Conservation (phyloP, 2,113 vertebrate species). For the Myiagra hebetior region DNA sequence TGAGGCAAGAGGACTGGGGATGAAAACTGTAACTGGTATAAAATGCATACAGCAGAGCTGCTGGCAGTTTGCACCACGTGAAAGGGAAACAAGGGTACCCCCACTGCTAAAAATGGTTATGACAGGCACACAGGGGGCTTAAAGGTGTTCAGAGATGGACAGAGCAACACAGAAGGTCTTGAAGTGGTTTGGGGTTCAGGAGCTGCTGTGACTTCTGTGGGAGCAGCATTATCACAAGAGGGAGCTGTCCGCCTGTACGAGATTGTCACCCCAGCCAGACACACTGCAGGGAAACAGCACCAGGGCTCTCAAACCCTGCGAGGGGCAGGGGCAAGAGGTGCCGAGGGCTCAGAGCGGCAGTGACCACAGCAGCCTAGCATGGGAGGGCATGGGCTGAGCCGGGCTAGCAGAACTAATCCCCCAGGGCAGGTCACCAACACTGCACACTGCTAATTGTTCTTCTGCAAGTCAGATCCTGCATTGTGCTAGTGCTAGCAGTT, state of each 20-base stretch:
- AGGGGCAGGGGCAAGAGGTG: neutral
- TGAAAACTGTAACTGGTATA: neutral
- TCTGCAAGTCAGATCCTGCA: neutral
- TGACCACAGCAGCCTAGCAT: neutral
- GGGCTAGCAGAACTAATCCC: neutral
- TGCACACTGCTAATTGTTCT: neutral
- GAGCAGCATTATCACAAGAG: constrained; percentile 45
- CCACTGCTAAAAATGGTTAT: neutral
- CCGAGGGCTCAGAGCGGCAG: neutral
- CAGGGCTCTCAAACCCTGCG: neutral
- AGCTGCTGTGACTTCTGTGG: neutral
- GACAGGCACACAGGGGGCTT: neutral
- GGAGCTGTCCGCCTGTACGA: constrained; percentile 18
- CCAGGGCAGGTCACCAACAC: neutral
- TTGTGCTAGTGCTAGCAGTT: neutral
- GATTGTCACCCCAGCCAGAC: constrained; percentile 1
- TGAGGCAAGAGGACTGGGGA: neutral
- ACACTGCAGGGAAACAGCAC: neutral
- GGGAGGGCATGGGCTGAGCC: neutral
- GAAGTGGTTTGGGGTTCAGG: neutral
- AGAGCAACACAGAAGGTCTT: neutral
- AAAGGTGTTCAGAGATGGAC: neutral
- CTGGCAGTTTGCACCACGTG: rapidly evolving
- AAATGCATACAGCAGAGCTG: neutral
- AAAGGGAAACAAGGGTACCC: neutral